Percentiles rank a stretch among this genome's conserved stretches.
Conservation (phyloP, 1,140 invertebrate genomes). For the Zaprionus vittiger region DNA sequence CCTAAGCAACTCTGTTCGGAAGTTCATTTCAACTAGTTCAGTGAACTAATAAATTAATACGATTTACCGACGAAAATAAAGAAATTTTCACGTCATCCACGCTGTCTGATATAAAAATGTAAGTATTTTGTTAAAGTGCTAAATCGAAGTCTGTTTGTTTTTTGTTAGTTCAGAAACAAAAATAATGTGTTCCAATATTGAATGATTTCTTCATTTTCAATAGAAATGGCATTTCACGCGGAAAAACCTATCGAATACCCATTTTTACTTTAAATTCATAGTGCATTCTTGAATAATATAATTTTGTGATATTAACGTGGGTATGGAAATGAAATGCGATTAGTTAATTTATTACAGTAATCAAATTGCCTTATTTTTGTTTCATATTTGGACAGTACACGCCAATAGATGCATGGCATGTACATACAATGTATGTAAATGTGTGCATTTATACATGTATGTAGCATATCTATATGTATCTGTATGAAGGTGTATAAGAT, state of each 20-base stretch:
- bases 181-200: background rate
- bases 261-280: slow-evolving; percentile 5
- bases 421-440: slow-evolving; percentile 5
- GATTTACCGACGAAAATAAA: slow-evolving; percentile 49
- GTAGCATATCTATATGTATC: slow-evolving; percentile 5
- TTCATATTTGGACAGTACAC: background rate
- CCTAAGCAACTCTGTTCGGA: background rate
- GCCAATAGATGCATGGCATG: background rate
- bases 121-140: slow-evolving; percentile 40
- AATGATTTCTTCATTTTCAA: background rate
- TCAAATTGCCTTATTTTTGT: background rate
- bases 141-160: slow-evolving; percentile 5
- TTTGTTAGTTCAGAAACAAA: slow-evolving; percentile 1
- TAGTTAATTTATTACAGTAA: background rate
- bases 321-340: background rate
- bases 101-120: slow-evolving; percentile 53
- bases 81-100: slow-evolving; percentile 63
- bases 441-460: background rate
- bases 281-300: slow-evolving; percentile 4
- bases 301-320: background rate
- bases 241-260: background rate
- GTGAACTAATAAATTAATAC: slow-evolving; percentile 27
- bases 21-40: slow-evolving; percentile 34
- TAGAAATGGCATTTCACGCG: background rate
- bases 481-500: slow-evolving; percentile 19